Conservation (phyloP, 1,140 invertebrate genomes). For the Helicoverpa zea region DNA sequence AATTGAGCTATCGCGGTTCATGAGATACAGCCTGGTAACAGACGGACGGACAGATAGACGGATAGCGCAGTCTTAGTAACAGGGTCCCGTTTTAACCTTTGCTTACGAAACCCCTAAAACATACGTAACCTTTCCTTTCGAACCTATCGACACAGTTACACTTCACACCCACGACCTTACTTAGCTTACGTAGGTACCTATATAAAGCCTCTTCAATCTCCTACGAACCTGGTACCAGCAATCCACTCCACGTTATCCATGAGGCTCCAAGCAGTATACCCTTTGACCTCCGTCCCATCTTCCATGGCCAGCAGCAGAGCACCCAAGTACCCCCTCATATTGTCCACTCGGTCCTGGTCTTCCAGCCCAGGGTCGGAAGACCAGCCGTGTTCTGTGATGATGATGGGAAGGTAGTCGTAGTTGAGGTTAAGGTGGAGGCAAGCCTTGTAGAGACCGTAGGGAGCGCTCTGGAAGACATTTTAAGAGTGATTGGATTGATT, state of each 20-base stretch:
- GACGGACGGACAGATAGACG: too few relatives aligned
- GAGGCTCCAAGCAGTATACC: constrained; percentile 91
- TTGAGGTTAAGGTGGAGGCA: constrained; percentile 88
- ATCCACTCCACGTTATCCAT: constrained; percentile 94
- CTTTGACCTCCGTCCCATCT: constrained; percentile 89
- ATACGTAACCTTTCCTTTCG: too few relatives aligned
- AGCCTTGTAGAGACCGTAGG: constrained; percentile 90
- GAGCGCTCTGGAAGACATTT: constrained; percentile 84
- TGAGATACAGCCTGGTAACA: too few relatives aligned
- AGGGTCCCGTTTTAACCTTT: too few relatives aligned
- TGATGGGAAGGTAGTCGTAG: constrained; percentile 88
- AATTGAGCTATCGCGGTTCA: too few relatives aligned
- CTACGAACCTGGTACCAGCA: constrained; percentile 85
- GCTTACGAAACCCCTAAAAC: too few relatives aligned
- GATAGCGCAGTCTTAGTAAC: too few relatives aligned
- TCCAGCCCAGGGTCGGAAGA: constrained; percentile 73
- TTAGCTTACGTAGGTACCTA: too few relatives aligned
- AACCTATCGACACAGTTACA: too few relatives aligned
- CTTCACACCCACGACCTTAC: too few relatives aligned
- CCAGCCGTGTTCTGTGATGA: constrained; percentile 91
- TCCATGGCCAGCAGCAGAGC: constrained; percentile 89
- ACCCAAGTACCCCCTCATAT: constrained; percentile 87
- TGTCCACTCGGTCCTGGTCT: constrained; percentile 63
- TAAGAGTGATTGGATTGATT: too few relatives aligned
- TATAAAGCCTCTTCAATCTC: background rate